These are phyloP conservation scores for Eledone cirrhosa DNA, from an alignment of 2,888 invertebrate genomes.

Conservation along the genomic window DNA sequence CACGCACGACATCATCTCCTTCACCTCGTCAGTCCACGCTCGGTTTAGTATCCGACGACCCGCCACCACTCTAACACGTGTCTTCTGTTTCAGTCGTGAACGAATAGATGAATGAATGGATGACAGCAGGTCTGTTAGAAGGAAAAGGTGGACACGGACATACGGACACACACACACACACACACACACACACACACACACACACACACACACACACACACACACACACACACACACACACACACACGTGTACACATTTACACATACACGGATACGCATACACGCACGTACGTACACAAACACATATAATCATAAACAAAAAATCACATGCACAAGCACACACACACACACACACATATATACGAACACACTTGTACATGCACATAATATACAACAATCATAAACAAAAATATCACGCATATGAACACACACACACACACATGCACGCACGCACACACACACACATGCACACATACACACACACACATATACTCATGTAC, in stretches of 20 bases:
- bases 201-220: background rate
- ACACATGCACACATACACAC: background rate
- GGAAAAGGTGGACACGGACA: no score
- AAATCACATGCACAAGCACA: background rate
- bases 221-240: background rate
- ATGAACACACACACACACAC: background rate
- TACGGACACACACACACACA: no score
- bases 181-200: background rate
- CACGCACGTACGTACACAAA: background rate
- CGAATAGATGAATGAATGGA: no score
- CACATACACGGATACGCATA: no score
- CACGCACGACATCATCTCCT: no score
- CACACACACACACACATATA: background rate
- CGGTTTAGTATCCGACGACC: no score
- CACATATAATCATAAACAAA: background rate
- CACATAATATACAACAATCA: background rate
- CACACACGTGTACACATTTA: background rate
- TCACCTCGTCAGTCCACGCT: no score
- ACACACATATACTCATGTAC: background rate
- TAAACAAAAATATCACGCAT: background rate
- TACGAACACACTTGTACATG: background rate
- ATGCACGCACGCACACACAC: background rate
- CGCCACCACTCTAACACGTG: no score
- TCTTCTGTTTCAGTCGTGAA: no score
- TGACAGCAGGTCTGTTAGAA: no score